Percentiles rank a stretch among this genome's conserved stretches.
Conservation (phyloP, 2,888 invertebrate genomes). For the Eupithecia exiguata region DNA sequence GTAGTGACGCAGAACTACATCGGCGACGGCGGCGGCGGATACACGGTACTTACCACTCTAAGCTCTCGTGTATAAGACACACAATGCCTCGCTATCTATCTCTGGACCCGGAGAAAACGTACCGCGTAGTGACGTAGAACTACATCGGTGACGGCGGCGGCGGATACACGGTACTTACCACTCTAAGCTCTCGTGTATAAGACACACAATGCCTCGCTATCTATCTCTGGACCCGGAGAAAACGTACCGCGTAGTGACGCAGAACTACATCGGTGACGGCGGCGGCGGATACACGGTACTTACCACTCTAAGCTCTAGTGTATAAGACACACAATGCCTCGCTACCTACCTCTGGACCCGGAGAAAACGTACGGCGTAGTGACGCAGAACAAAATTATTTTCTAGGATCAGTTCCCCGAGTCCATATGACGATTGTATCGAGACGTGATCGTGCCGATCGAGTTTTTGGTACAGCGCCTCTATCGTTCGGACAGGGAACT, state of each 20-base stretch:
- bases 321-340: no score
- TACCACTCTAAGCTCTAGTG: no score
- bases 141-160: constrained; percentile 89
- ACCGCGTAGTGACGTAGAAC: constrained; percentile 85
- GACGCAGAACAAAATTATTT: no score
- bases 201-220: constrained; percentile 83
- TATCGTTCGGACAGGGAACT: no score
- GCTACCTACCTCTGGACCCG: no score
- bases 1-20: constrained; percentile 86
- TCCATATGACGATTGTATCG: no score
- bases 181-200: no score
- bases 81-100: constrained; percentile 84
- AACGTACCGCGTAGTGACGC: constrained; percentile 41
- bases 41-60: constrained; percentile 61
- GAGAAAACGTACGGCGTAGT: no score
- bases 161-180: constrained; percentile 79
- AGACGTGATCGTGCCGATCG: no score
- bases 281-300: constrained; percentile 70
- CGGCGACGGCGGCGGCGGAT: constrained; percentile 88
- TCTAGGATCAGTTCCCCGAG: no score
- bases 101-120: constrained; percentile 81
- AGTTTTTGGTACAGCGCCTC: no score
- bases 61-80: background rate
- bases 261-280: constrained; percentile 86
- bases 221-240: constrained; percentile 80